phyloP scores from a whole-genome alignment of 2,797 vertebrate species.

The Scyliorhinus canicula region DNA sequence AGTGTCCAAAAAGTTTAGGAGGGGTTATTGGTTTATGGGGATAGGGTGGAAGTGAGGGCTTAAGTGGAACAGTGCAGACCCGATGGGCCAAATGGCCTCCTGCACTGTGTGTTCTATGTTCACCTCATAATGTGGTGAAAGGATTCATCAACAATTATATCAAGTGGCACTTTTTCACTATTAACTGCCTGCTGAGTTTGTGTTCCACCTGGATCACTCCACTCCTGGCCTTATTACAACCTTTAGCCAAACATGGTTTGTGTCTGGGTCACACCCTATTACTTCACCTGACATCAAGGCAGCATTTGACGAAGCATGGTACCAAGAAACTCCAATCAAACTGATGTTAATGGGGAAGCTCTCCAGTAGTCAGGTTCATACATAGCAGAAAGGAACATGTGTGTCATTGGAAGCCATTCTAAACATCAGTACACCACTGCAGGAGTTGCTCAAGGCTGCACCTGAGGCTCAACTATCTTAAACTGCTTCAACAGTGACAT shows the following conservation, averaged over 20 bases:
- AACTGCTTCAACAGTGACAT: not conserved
- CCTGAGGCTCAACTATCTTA: not conserved
- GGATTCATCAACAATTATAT: not conserved
- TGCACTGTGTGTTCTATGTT: no score
- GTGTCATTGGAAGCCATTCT: not conserved
- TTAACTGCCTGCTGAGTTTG: not conserved
- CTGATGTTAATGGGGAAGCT: not conserved
- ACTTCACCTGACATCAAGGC: not conserved
- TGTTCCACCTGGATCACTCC: not conserved
- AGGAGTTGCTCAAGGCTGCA: not conserved
- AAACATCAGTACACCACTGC: not conserved
- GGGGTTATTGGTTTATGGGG: no score
- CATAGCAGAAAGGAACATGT: not conserved
- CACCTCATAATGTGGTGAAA: not conserved
- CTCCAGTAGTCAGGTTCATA: not conserved
- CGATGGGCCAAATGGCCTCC: no score
- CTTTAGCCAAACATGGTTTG: no score
- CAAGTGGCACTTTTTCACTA: not conserved
- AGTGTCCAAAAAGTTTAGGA: no score
- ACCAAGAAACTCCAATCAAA: not conserved
- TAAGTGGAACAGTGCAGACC: no score
- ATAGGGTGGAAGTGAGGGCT: no score
- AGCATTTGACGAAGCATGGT: not conserved
- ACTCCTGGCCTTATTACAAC: not conserved
- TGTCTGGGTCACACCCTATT: not conserved